Base-by-base conservation (phyloP, 1,140 invertebrate genomes). In the Eumeta japonica region DNA sequence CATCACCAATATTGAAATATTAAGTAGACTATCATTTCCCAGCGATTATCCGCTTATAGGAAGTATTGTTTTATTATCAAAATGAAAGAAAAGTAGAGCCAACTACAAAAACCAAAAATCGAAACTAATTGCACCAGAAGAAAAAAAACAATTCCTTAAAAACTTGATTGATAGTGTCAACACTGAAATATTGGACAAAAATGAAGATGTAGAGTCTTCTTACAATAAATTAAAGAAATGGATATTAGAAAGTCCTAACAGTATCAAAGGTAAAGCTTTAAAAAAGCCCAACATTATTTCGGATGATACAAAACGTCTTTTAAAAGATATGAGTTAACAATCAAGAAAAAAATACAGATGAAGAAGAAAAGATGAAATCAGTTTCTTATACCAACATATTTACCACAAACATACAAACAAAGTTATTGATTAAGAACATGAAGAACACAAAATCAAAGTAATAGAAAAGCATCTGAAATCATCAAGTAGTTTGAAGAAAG, bases 401-500 rank as follows among this genome's bases (percentile, higher is more conserved):
- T n/a, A n/a, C n/a, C n/a, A n/a, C n/a, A n/a, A n/a, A n/a, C n/a
- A n/a, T n/a, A n/a, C n/a, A n/a, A n/a, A 32, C 4, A 32, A 32
- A 32, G 18, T 32, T 32, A 32, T 32, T 2, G 18, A 10, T 10
- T 17, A 32, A 15, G 31, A 32, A 32, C 18, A 32, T 16, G 15
- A 16, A 32, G 15, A 32, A 10, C 9, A 32, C 11, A n/a, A n/a
- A n/a, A n/a, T n/a, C n/a, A n/a, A n/a, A n/a, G n/a, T n/a, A n/a
- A n/a, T n/a, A n/a, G n/a, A n/a, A n/a, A n/a, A n/a, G n/a, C n/a
- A n/a, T n/a, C n/a, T n/a, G n/a, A n/a, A n/a, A n/a, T n/a, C n/a
- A 32, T 29, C 28, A 29, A 13, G 28, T 11, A 29, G 29, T 31
- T 2, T 13, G 29, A 31, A 31, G 16, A 31, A 31, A 31, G 29